Evolutionary conservation across 2,797 vertebrate species (phyloP), one percentile per base, ranked within the genome.

Genomic region (Miichthys miiuy): DNA sequence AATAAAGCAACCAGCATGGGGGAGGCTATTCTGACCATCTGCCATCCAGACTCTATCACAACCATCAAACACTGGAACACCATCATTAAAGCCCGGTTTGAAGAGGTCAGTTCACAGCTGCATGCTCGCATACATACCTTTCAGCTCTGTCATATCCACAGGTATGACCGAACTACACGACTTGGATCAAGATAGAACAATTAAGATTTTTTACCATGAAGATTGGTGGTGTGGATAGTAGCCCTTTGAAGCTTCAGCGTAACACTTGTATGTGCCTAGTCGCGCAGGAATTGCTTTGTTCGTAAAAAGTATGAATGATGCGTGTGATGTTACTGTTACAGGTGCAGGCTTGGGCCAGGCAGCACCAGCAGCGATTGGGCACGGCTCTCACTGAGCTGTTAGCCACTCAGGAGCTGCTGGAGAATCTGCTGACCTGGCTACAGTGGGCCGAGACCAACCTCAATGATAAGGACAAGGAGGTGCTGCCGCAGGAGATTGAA

Each of bases 21-120:
- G 41, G 98, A 99, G 68, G 95, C 96, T 9, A 96, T 99, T 81
- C 88, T 99, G 87, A 93, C 95, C 87, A 96, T 98, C 93, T 99
- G 98, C 95, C 98, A 99, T 88, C 98, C 98, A 18, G 98, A 99
- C 90, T 99, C 98, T 47, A 97, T 99, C 92, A 99, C 97, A 83
- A 99, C 98, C 90, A 97, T 99, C 91, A 99, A 99, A 89, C 97
- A 99, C 95, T 99, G 98, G 98, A 99, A 98, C 92, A 99, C 98
- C 62, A 99, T 99, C 91, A 99, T 99, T 93, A 97, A 96, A 95
- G 98, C 98, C 50, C 96, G 98, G 68, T 98, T 99, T 77, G 98
- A 99, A 90, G 98, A 99, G 98, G 98, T 99, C 92, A 91, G 96
- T 94, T 25, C 70, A 75, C 77, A 79, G 80, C 80, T 78, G 78